phyloP scores from a whole-genome alignment of 2,888 invertebrate genomes.

The Lymantria dispar region DNA sequence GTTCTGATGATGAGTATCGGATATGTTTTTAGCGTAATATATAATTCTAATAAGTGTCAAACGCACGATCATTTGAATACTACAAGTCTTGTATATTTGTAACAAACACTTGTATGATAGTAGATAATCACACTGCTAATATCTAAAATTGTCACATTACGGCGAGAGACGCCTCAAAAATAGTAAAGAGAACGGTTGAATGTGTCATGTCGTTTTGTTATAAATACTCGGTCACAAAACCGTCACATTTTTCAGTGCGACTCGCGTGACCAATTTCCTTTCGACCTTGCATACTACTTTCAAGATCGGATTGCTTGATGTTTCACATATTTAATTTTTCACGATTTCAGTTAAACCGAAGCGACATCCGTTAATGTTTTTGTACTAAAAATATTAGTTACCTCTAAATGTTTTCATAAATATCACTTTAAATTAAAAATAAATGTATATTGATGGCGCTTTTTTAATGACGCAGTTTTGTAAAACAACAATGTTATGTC shows the following conservation, averaged over 20 bases:
- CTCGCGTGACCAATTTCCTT: slow-evolving; percentile 60
- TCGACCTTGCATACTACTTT: slow-evolving; percentile 62
- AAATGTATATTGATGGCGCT: background rate
- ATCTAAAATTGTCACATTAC: slow-evolving; percentile 34
- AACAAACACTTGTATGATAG: too few species aligned
- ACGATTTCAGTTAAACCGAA: slow-evolving; percentile 17
- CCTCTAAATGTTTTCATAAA: background rate
- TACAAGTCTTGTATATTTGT: too few species aligned
- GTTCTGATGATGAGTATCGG: too few species aligned
- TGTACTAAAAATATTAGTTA: background rate
- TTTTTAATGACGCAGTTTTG: background rate
- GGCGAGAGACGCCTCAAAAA: slow-evolving; percentile 43
- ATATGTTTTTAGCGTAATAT: too few species aligned
- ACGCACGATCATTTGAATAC: too few species aligned
- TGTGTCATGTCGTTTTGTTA: slow-evolving; percentile 59
- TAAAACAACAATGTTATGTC: slow-evolving; percentile 17
- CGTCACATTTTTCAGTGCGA: slow-evolving; percentile 59
- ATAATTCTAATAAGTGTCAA: too few species aligned
- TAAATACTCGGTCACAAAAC: slow-evolving; percentile 64
- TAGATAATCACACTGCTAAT: slow-evolving; percentile 3
- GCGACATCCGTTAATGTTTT: slow-evolving; percentile 7
- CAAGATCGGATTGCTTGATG: slow-evolving; percentile 52
- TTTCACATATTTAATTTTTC: slow-evolving; percentile 41
- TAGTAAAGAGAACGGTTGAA: slow-evolving; percentile 45
- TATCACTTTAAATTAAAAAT: background rate